Evolutionary conservation across 1,140 invertebrate genomes (phyloP), one percentile per base, ranked within the genome.

Genomic region (Episyrphus balteatus): DNA sequence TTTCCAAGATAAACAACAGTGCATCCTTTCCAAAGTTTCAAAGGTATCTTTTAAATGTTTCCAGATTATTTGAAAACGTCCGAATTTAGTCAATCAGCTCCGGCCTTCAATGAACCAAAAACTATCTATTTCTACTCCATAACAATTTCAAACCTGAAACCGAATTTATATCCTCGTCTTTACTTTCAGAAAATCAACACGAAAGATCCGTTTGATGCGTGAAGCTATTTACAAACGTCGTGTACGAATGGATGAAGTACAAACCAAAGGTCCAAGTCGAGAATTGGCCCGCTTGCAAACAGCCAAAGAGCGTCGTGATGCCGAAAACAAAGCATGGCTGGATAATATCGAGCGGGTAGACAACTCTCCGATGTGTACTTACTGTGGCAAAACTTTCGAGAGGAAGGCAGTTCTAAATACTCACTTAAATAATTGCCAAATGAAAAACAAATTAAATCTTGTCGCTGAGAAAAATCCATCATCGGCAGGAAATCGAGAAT

Each of bases 351-450:
- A 80, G 57, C 67, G 69, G 19, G 74, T 76, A 50, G 62, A 70
- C 18, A 73, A 75, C 47, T 53, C 75, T 12, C 76, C 77, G 40
- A 73, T 73, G 14, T 83, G 82, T 59, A 77, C 73, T n/a, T 78
- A 76, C 32, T 84, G 81, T 62, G 78, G 78, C 1, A 77, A 79
- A 49, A 70, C 72, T 17, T 83, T 84, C 58, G 81, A 83, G 55
- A 71, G 80, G 3, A 76, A 76, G 46, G 80, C 78, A 12, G 80
- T 80, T 6, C 66, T 83, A 13, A 73, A 74, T 9, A 75, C 82
- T 13, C 81, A 83, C 64, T 72, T 76, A 18, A 73, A 80, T 56
- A 76, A 73, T n/a, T 77, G 75, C 55, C 69, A 32, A 26, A 14
- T 45, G 11, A 45, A 45, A 12, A 32, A 45, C 32, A 45, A 45